A percentile compares a stretch with the other conserved stretches of the same genome.
Evolutionary conservation across 2,888 invertebrate species (phyloP).

Genomic region (Drosophila quinaria): DNA sequence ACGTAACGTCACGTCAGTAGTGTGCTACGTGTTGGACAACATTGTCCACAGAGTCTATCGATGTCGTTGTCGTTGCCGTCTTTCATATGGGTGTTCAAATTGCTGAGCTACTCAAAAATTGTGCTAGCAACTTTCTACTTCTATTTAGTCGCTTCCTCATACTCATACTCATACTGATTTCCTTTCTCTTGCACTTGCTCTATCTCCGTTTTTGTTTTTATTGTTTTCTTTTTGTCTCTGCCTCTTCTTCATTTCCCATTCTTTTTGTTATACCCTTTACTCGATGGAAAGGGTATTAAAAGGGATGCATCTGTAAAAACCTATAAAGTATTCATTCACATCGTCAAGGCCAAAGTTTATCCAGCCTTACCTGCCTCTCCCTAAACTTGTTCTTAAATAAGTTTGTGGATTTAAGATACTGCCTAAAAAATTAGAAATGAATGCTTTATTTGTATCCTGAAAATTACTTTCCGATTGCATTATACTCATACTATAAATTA

Average conservation of each 20-base stretch:
- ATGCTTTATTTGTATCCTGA: not conserved
- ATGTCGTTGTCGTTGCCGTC: constrained; percentile 22
- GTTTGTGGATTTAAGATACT: not conserved
- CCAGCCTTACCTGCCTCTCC: not conserved
- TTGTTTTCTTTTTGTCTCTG: not conserved
- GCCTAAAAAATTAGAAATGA: not conserved
- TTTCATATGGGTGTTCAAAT: constrained; percentile 58
- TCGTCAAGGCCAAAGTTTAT: constrained; percentile 7
- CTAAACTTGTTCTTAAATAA: constrained; percentile 1
- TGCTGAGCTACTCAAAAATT: constrained; percentile 64
- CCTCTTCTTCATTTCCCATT: not conserved
- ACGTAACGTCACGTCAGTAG: constrained; percentile 68
- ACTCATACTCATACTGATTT: constrained; percentile 2
- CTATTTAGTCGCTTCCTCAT: not conserved
- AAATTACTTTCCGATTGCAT: not conserved
- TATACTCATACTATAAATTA: not conserved
- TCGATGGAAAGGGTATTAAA: not conserved
- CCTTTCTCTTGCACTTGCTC: not conserved
- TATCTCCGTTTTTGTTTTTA: not conserved
- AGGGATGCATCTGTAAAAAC: constrained; percentile 1
- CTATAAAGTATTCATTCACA: constrained; percentile 8
- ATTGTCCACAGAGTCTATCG: constrained; percentile 29
- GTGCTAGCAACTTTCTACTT: constrained; percentile 34
- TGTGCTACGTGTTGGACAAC: constrained; percentile 43
- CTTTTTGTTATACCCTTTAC: not conserved